Percentiles rank a stretch among this genome's conserved stretches.
Conservation (phyloP, 2,888 invertebrate species). For the Fragum fragum region DNA sequence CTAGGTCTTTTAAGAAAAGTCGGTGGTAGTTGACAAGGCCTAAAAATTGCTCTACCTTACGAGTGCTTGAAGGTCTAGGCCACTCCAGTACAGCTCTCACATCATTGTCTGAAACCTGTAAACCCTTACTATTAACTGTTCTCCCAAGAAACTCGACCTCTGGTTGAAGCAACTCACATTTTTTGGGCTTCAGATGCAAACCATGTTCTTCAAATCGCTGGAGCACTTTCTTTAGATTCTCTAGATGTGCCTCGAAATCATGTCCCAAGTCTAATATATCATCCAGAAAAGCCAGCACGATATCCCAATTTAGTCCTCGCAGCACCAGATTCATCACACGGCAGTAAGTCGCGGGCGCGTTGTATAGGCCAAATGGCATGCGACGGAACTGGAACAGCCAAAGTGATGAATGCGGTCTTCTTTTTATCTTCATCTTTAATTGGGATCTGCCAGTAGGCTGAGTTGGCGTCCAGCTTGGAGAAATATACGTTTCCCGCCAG, state of each 20-base stretch:
- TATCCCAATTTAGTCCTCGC: slow-evolving; percentile 42
- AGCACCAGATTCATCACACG: slow-evolving; percentile 54
- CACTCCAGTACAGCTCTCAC: slow-evolving; percentile 30
- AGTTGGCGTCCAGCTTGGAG: slow-evolving; percentile 56
- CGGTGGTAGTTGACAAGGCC: slow-evolving; percentile 65
- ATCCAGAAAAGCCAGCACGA: slow-evolving; percentile 54
- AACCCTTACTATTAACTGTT: slow-evolving; percentile 19
- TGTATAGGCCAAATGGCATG: too few species aligned
- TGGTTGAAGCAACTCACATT: slow-evolving; percentile 59
- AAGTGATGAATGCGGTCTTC: slow-evolving; percentile 59
- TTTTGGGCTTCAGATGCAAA: slow-evolving; percentile 58
- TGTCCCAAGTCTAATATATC: slow-evolving; percentile 45
- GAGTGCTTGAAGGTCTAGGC: slow-evolving; percentile 34
- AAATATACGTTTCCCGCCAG: slow-evolving; percentile 47
- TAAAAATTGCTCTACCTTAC: slow-evolving; percentile 57
- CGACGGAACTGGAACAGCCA: slow-evolving; percentile 63
- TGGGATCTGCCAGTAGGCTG: slow-evolving; percentile 56
- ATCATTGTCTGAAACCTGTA: slow-evolving; percentile 26
- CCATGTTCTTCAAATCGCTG: slow-evolving; percentile 41
- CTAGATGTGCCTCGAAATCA: slow-evolving; percentile 29
- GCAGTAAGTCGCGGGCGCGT: slow-evolving; percentile 58
- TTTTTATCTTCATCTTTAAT: slow-evolving; percentile 41
- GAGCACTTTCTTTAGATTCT: slow-evolving; percentile 40
- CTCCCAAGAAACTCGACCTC: slow-evolving; percentile 57
- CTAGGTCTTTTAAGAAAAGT: slow-evolving; percentile 36